A percentile compares a stretch with the other conserved stretches of the same genome.
phyloP scores from a whole-genome alignment of 2,888 invertebrate genomes.

The Muscina levida region DNA sequence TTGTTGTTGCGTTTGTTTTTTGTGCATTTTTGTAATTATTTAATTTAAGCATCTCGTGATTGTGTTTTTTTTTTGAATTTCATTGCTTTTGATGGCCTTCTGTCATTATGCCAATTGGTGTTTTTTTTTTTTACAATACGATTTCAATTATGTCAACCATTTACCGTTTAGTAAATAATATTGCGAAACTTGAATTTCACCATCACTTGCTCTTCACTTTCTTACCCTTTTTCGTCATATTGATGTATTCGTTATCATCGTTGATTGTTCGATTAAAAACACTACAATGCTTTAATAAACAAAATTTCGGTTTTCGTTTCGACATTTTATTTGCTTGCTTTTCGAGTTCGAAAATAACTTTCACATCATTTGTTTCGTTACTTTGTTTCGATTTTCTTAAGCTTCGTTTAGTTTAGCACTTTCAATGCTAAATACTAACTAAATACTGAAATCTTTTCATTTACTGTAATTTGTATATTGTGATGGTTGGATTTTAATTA shows the following conservation, averaged over 20 bases:
- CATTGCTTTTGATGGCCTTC: conserved; percentile 34
- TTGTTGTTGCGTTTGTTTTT: background rate
- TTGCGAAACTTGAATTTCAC: conserved; percentile 9
- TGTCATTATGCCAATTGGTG: conserved; percentile 50
- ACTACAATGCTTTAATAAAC: conserved; percentile 53
- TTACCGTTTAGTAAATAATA: background rate
- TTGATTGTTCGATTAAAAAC: conserved; percentile 52
- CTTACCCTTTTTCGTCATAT: background rate
- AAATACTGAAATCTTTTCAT: conserved; percentile 43
- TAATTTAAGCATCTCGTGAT: conserved; percentile 51
- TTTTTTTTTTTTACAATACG: conserved; percentile 4
- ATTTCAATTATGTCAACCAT: conserved; percentile 14
- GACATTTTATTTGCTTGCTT: conserved; percentile 31
- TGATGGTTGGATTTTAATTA: conserved; percentile 52
- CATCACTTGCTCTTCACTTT: background rate
- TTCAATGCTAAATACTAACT: conserved; percentile 59
- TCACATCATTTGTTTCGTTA: conserved; percentile 8
- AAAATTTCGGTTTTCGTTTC: conserved; percentile 53
- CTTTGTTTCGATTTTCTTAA: conserved; percentile 8
- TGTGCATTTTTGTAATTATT: background rate
- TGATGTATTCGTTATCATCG: conserved; percentile 24
- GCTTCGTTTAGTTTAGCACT: conserved; percentile 49
- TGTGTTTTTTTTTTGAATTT: conserved; percentile 42
- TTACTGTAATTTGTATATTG: conserved; percentile 3
- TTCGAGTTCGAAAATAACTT: background rate